Evolutionary conservation across 2,113 vertebrate species (phyloP).

Genomic region (Sarotherodon lohbergeri): DNA sequence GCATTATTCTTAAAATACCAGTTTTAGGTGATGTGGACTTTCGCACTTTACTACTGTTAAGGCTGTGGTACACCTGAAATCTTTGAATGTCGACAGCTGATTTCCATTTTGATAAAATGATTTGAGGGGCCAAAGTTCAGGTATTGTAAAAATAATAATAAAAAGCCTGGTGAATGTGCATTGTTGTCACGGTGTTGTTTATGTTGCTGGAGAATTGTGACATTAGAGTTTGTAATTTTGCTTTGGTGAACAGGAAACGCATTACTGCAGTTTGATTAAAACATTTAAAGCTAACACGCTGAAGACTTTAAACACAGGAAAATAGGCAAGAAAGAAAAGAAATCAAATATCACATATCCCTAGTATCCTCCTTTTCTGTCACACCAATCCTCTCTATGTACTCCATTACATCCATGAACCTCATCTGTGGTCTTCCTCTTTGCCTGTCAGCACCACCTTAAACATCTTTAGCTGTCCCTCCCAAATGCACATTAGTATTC

Average conservation of each 20-base stretch:
- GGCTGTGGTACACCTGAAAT: not conserved
- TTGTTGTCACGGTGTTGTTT: not conserved
- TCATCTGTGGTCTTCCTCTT: not conserved
- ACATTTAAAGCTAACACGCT: not conserved
- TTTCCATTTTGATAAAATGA: slow-evolving; percentile 26
- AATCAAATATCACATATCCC: not conserved
- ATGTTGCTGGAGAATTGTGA: not conserved
- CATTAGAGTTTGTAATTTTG: fast-evolving
- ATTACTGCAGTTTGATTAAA: not conserved
- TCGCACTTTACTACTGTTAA: slow-evolving; percentile 53
- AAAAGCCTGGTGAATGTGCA: slow-evolving; percentile 21
- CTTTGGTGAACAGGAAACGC: fast-evolving
- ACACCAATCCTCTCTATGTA: not conserved
- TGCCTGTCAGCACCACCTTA: not conserved
- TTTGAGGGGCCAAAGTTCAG: slow-evolving; percentile 18
- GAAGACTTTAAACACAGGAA: fast-evolving
- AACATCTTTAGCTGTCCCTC: not conserved
- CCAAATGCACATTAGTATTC: not conserved
- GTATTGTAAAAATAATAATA: not conserved
- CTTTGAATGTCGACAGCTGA: slow-evolving; percentile 22
- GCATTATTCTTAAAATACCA: not conserved
- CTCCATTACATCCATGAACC: not conserved
- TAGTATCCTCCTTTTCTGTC: not conserved
- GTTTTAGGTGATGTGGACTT: slow-evolving; percentile 22
- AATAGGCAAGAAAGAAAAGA: not conserved